Conservation (phyloP, 2,113 vertebrate species). For the Puntigrus tetrazona region DNA sequence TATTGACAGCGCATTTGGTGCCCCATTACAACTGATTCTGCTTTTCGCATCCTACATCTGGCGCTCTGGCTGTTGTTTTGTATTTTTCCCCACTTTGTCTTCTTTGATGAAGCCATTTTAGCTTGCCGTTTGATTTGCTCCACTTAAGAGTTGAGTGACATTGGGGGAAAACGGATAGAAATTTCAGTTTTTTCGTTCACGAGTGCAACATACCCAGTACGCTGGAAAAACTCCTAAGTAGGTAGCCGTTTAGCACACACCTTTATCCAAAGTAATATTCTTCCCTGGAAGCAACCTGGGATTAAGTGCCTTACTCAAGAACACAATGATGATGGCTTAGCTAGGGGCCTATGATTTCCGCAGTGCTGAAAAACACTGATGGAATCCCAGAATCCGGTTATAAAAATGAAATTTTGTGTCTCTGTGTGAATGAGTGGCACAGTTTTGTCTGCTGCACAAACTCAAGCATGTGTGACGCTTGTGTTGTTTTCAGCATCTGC, state of each 20-base stretch:
- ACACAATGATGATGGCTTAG: not conserved
- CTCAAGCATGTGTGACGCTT: not conserved
- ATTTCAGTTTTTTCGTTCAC: not conserved
- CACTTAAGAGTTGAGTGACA: constrained; percentile 26
- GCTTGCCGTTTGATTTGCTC: not conserved
- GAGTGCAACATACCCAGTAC: not conserved
- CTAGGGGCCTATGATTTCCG: not conserved
- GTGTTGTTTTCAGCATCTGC: not conserved
- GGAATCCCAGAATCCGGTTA: not conserved
- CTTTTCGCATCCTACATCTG: constrained; percentile 18
- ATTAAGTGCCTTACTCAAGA: not conserved
- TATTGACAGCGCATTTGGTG: constrained; percentile 28
- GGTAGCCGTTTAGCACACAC: not conserved
- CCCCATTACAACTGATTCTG: constrained; percentile 24
- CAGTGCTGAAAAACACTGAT: not conserved
- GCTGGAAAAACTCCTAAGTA: not conserved
- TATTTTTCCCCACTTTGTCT: constrained; percentile 28
- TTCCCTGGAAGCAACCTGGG: not conserved
- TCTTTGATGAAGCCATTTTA: constrained; percentile 29
- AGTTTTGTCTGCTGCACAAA: not conserved
- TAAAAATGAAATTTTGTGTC: not conserved
- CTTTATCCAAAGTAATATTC: not conserved
- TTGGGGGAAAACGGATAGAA: not conserved
- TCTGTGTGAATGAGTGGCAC: not conserved
- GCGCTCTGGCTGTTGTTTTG: constrained; percentile 33